phyloP scores from a whole-genome alignment of 2,113 vertebrate genomes.

The Spea bombifrons region DNA sequence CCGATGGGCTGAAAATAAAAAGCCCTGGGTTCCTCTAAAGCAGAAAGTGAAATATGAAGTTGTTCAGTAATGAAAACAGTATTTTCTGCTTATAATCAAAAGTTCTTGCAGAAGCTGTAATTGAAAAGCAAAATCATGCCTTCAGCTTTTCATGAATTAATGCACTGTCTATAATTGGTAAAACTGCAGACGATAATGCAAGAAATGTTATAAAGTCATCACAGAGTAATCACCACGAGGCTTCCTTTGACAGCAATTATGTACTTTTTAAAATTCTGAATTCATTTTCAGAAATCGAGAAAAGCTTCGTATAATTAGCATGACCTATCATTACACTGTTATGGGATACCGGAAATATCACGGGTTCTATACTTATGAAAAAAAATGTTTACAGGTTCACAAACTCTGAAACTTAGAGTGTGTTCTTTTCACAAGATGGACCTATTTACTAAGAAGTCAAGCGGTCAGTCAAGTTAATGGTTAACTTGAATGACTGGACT shows the following conservation, averaged over 20 bases:
- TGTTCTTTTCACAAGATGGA: too few relatives aligned
- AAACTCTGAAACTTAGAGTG: too few relatives aligned
- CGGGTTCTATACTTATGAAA: too few relatives aligned
- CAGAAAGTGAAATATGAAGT: slow-evolving; percentile 7
- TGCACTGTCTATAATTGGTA: slow-evolving; percentile 16
- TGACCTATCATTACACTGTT: neutral
- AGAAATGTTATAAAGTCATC: slow-evolving; percentile 30
- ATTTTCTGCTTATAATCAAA: slow-evolving; percentile 10
- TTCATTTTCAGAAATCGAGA: neutral
- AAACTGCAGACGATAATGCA: neutral
- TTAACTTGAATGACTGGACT: too few relatives aligned
- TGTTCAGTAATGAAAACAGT: slow-evolving; percentile 4
- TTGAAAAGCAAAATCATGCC: slow-evolving; percentile 15
- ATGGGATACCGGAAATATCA: too few relatives aligned
- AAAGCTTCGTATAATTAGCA: neutral
- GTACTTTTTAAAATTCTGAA: neutral
- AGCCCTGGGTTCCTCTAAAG: neutral
- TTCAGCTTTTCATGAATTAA: slow-evolving; percentile 4
- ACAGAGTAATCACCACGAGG: slow-evolving; percentile 4
- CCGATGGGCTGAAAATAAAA: neutral
- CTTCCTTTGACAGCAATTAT: slow-evolving; percentile 1
- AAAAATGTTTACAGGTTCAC: too few relatives aligned
- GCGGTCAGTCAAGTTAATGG: too few relatives aligned
- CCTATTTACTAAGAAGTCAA: too few relatives aligned
- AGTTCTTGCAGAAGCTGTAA: slow-evolving; percentile 10